Evolutionary conservation across 2,797 vertebrate genomes (phyloP), one percentile per base, ranked within the genome.

Genomic region (Tarsius wallacei): DNA sequence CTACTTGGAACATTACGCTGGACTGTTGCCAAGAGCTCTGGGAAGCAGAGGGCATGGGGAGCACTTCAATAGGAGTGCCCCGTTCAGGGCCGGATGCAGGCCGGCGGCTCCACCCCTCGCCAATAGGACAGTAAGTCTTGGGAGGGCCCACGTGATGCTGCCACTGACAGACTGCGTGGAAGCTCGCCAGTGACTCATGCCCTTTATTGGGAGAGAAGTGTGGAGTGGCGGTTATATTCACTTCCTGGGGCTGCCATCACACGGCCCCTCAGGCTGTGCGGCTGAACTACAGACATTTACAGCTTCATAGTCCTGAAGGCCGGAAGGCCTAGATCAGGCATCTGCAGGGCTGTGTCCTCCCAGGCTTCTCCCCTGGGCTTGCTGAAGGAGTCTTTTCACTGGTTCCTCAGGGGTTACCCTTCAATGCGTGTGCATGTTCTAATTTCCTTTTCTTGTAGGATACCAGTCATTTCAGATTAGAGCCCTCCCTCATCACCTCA

Each of bases 1-100:
- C 97, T 96, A 73, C 78, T 96, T 94, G 91, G 61, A 96, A 95
- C 82, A 49, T 64, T 10, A 83, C 77, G 73, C 49, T 94, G 83
- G 91, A 59, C n/a, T 53, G 70, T 49, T 26, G 93, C 95, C 97
- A 96, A 95, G 81, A 36, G 28, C 87, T 0, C 36, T 22, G 0
- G 73, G 94, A 90, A 95, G n/a, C 83, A 63, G 71, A 97, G 92
- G 95, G 55, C 94, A 2, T 33, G 71, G 90, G 81, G 63, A 61
- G 93, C 74, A 85, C 36, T 96, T 94, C 87, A 94, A 88, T 51
- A 78, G 94, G 87, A 94, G 59, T 61, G 24, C 24, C 64, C 92
- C 93, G 1, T 74, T 96, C 61, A 90, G 4, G 15, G 90, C 77
- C 93, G 87, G 90, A 95, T 87, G 61, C 0, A 0, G 36, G 66